Evolutionary conservation across 2,113 vertebrate genomes (phyloP).

Genomic region (Nerophis ophidion): DNA sequence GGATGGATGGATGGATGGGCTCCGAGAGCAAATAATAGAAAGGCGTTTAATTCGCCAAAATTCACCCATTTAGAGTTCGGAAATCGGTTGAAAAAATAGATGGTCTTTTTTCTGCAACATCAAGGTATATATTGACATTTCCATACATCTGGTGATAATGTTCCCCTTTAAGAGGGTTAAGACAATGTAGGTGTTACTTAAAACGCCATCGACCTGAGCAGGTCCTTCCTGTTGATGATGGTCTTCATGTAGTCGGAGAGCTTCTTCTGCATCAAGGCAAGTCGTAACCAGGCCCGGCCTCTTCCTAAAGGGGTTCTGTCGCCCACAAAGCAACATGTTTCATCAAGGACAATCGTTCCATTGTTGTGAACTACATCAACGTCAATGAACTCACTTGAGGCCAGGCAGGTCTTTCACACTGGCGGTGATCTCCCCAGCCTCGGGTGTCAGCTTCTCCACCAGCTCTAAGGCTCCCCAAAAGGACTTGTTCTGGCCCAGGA

Average conservation of each 20-base stretch:
- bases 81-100: too few relatives aligned
- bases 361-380: too few relatives aligned
- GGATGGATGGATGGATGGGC: too few relatives aligned
- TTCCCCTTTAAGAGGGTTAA: too few relatives aligned
- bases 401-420: conserved; percentile 97
- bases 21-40: too few relatives aligned
- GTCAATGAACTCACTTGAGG: conserved; percentile 79
- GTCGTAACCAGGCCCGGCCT: conserved; percentile 93
- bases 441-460: conserved; percentile 94
- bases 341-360: too few relatives aligned
- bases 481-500: conserved; percentile 97
- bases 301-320: conserved; percentile 89
- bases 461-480: conserved; percentile 98
- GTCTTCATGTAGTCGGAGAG: conserved; percentile 99
- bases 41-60: too few relatives aligned
- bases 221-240: conserved; percentile 96
- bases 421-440: conserved; percentile 95
- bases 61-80: too few relatives aligned
- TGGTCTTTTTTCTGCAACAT: too few relatives aligned
- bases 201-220: conserved; percentile 80
- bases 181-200: neutral
- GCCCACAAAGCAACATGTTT: neutral
- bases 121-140: too few relatives aligned
- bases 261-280: conserved; percentile 98
- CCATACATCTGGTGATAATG: too few relatives aligned